Conservation (phyloP, 2,113 vertebrate genomes). For the Sprattus sprattus region DNA sequence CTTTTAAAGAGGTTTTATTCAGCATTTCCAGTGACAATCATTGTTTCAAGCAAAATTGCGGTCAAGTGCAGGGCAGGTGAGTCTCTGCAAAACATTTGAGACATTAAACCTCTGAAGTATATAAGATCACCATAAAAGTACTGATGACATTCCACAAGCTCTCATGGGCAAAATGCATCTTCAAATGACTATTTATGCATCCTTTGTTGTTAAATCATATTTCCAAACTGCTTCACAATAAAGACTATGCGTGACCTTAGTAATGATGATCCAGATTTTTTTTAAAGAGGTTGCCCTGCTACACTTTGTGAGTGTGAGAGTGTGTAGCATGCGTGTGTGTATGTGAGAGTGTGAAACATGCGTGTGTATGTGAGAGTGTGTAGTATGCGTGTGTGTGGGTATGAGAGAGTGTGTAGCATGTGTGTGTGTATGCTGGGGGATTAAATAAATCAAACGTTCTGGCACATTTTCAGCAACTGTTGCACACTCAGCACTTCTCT, state of each 20-base stretch:
- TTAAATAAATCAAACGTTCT: slow-evolving; percentile 5
- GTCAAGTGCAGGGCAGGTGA: background rate
- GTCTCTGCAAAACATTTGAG: background rate
- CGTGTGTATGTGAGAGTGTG: background rate
- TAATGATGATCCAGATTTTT: no score
- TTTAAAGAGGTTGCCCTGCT: background rate
- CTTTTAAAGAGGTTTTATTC: background rate
- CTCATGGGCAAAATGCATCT: background rate
- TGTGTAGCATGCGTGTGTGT: background rate
- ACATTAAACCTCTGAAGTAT: background rate
- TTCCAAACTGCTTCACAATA: background rate
- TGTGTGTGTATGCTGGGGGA: background rate
- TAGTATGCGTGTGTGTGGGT: background rate
- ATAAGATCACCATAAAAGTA: background rate
- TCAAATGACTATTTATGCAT: background rate
- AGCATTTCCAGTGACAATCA: background rate
- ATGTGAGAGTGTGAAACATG: background rate
- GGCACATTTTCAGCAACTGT: slow-evolving; percentile 33
- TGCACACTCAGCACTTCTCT: slow-evolving; percentile 48
- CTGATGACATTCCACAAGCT: background rate
- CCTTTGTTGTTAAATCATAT: background rate
- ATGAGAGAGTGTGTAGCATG: background rate
- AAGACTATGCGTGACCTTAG: background rate
- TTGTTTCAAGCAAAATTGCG: background rate
- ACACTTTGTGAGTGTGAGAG: background rate